A percentile compares a stretch with the other conserved stretches of the same genome.
Conservation (phyloP, 2,888 invertebrate genomes). For the Plagodis dolabraria region DNA sequence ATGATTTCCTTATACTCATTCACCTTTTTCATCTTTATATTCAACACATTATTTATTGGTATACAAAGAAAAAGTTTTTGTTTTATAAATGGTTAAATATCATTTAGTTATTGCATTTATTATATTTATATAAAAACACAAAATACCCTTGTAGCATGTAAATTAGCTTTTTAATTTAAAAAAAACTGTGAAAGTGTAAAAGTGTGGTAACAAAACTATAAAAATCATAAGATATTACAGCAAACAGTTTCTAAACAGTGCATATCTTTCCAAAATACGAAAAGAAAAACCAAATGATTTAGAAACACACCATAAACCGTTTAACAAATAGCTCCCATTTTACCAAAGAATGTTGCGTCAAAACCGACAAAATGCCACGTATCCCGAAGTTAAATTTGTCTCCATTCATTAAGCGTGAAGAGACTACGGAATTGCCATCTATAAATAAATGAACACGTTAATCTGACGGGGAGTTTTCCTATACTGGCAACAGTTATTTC, state of each 20-base stretch:
- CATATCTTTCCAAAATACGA: too few species aligned
- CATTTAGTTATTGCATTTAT: too few species aligned
- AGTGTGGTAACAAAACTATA: neutral
- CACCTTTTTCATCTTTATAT: too few species aligned
- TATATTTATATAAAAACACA: too few species aligned
- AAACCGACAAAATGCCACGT: conserved; percentile 13
- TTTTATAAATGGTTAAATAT: too few species aligned
- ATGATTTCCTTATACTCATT: too few species aligned
- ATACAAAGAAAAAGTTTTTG: too few species aligned
- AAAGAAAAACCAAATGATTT: conserved; percentile 10
- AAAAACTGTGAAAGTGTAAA: too few species aligned
- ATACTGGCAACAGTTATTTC: conserved; percentile 33
- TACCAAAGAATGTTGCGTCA: conserved; percentile 13
- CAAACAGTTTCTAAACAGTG: neutral
- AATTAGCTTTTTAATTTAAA: too few species aligned
- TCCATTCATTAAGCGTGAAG: conserved; percentile 23
- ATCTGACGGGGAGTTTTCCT: conserved; percentile 27
- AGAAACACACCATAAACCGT: conserved; percentile 19
- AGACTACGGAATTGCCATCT: conserved; percentile 20
- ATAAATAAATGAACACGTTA: conserved; percentile 35
- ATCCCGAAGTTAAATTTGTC: conserved; percentile 24
- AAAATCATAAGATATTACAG: neutral
- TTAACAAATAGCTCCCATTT: conserved; percentile 22
- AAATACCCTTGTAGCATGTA: too few species aligned
- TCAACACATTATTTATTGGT: too few species aligned